Evolutionary conservation across 2,888 invertebrate genomes (phyloP), one percentile per base, ranked within the genome.

Genomic region (Agrypnus murinus): DNA sequence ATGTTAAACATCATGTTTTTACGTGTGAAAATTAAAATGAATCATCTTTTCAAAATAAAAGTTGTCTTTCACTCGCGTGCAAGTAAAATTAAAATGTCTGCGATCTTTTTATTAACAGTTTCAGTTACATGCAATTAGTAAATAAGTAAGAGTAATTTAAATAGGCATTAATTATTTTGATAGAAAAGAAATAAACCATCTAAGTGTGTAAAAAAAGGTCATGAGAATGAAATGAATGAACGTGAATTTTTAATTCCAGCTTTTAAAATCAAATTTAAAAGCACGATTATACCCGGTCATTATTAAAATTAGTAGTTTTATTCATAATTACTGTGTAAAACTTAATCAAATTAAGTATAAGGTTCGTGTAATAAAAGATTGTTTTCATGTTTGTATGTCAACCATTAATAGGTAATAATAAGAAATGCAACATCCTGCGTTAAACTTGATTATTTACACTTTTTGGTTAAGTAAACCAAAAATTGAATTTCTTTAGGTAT

Each of bases 391-490:
- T 40, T 58, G 8, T 40, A n/a, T 58, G 58, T 40, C 58, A 25
- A 7, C n/a, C 40, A 12, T 45, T 58, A 17, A 40, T 7, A 14
- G 43, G 7, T 32, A 25, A 50, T 32, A 25, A 9, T 7, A n/a
- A n/a, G n/a, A 50, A 48, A 19, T 25, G 25, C 48, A n/a, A 32
- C 31, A 31, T 50, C 19, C 19, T 31, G 50, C 50, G 12, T 50
- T 3, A 32, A 14, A n/a, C 25, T 31, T 50, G 32, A 50, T 50
- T 50, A 31, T 50, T 50, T 31, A 50, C 50, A 50, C 50, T 50
- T 50, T 50, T 50, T 50, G 50, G 25, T 12, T 31, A 50, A 50
- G 50, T 50, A 50, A 50, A 32, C 50, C 50, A 50, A 50, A 25
- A 50, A 50, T 19, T 50, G 32, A 31, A 50, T 50, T 50, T 50